A percentile compares a stretch with the other conserved stretches of the same genome.
phyloP scores from a whole-genome alignment of 2,113 vertebrate species.

The Pao palembangensis region DNA sequence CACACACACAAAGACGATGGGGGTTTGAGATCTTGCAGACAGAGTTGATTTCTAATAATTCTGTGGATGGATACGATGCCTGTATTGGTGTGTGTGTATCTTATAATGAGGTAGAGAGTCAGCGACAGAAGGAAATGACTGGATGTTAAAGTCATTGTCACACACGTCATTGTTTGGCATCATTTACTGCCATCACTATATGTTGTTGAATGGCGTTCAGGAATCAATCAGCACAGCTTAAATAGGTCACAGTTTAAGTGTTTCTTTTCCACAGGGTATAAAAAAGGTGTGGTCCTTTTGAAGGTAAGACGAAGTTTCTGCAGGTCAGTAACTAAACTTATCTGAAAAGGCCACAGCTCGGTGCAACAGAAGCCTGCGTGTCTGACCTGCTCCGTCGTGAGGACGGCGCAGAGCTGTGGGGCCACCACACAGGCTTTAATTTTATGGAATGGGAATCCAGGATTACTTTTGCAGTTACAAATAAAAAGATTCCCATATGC shows the following conservation, averaged over 20 bases:
- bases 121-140: background rate
- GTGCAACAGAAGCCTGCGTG: constrained; percentile 55
- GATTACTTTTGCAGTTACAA: constrained; percentile 49
- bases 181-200: constrained; percentile 34
- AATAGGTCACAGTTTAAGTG: constrained; percentile 44
- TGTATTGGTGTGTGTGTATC: constrained; percentile 14
- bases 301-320: constrained; percentile 69
- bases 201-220: constrained; percentile 32
- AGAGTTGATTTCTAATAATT: too few relatives aligned
- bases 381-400: constrained; percentile 42
- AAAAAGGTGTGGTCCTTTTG: constrained; percentile 48
- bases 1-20: too few relatives aligned
- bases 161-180: constrained; percentile 24
- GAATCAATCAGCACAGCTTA: constrained; percentile 47
- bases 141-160: constrained; percentile 37
- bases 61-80: background rate
- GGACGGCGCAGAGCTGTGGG: constrained; percentile 51
- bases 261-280: constrained; percentile 68
- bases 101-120: constrained; percentile 6
- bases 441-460: constrained; percentile 57
- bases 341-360: constrained; percentile 54
- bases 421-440: constrained; percentile 54
- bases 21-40: too few relatives aligned
- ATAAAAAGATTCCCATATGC: constrained; percentile 68
- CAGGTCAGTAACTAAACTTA: constrained; percentile 73